These are phyloP conservation scores for Muscicapa comitata DNA, from an alignment of 2,797 vertebrate species.

Conservation along the genomic window DNA sequence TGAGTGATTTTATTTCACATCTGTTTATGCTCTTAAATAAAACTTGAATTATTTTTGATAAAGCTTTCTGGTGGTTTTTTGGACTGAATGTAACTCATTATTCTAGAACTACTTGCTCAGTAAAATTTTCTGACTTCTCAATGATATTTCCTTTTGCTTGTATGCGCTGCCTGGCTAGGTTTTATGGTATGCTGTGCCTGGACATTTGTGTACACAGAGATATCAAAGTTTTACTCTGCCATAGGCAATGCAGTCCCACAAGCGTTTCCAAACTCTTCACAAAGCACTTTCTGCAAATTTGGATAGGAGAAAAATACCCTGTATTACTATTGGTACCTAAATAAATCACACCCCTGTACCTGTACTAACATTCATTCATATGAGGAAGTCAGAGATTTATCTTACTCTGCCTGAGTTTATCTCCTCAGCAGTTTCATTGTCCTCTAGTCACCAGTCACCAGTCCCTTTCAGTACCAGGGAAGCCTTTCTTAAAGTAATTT, in stretches of 20 bases:
- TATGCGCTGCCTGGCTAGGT: neutral
- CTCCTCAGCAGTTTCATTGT: neutral
- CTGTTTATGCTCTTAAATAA: neutral
- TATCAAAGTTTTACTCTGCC: slow-evolving; percentile 17
- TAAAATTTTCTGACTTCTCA: slow-evolving; percentile 8
- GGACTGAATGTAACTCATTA: neutral
- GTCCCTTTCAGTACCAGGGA: neutral
- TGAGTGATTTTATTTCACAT: neutral
- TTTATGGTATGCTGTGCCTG: neutral
- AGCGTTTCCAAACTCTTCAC: neutral
- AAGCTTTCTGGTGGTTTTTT: neutral
- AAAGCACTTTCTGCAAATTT: neutral
- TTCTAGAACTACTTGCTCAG: neutral
- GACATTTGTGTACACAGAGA: neutral
- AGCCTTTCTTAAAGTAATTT: neutral
- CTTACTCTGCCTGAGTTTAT: neutral
- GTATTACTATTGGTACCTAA: neutral
- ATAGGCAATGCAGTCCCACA: neutral
- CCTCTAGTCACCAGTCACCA: neutral
- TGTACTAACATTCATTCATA: neutral
- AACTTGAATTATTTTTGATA: neutral
- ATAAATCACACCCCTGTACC: neutral
- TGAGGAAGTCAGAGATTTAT: neutral
- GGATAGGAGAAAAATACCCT: neutral
- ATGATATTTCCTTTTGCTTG: slow-evolving; percentile 23